These are phyloP conservation scores for Malurus splendens DNA, from an alignment of 2,797 vertebrate genomes.

Conservation along the genomic window DNA sequence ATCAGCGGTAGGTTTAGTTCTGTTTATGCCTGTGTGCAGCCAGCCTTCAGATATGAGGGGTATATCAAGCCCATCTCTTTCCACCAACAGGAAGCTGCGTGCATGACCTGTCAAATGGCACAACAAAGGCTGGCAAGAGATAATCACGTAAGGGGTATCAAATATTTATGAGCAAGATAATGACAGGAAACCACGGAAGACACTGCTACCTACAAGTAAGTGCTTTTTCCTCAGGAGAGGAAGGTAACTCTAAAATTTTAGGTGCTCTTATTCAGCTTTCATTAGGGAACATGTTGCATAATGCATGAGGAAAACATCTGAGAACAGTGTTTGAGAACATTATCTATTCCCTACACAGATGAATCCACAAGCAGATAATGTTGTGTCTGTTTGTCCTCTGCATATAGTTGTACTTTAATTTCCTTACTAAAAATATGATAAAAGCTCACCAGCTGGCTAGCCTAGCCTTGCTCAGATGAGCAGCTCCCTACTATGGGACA, in stretches of 20 bases:
- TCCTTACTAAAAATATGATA: not conserved
- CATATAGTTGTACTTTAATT: not conserved
- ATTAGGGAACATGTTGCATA: slow-evolving; percentile 38
- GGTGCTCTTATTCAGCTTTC: slow-evolving; percentile 11
- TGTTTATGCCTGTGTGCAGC: not conserved
- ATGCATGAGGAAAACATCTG: slow-evolving; percentile 31
- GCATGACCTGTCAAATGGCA: not conserved
- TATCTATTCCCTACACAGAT: not conserved
- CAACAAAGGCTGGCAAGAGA: not conserved
- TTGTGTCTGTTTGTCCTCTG: not conserved
- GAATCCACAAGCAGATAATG: not conserved
- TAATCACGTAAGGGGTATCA: not conserved
- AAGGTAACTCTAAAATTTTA: slow-evolving; percentile 25
- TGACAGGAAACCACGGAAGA: slow-evolving; percentile 20
- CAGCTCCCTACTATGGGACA: not conserved
- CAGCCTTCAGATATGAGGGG: not conserved
- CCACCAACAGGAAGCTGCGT: not conserved
- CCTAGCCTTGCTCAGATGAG: not conserved
- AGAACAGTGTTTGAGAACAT: slow-evolving; percentile 24
- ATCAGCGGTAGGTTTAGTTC: not conserved
- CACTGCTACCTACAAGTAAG: not conserved
- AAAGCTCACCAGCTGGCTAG: not conserved
- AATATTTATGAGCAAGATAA: slow-evolving; percentile 15
- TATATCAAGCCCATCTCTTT: not conserved
- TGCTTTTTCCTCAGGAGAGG: slow-evolving; percentile 23